Percentiles rank a stretch among this genome's conserved stretches.
These are phyloP conservation scores for Nicator chloris DNA, from an alignment of 2,113 vertebrate species.

Conservation along the genomic window DNA sequence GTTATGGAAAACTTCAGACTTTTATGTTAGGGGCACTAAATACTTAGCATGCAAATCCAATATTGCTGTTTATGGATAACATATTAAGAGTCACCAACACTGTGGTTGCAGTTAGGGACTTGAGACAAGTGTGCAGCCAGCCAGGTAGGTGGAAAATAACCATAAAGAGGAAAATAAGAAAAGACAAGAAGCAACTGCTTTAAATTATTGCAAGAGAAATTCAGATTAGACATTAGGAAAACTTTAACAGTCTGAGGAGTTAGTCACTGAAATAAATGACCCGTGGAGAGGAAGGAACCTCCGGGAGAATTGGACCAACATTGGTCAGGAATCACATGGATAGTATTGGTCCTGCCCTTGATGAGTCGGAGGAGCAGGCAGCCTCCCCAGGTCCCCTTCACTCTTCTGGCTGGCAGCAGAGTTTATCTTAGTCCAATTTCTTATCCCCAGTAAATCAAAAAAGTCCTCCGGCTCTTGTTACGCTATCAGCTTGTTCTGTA, in stretches of 20 bases:
- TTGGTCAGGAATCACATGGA: not conserved
- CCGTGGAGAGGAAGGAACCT: not conserved
- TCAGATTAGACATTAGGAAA: not conserved
- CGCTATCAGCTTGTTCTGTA: not conserved
- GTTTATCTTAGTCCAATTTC: not conserved
- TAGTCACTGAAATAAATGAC: not conserved
- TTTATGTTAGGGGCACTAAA: not conserved
- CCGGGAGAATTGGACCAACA: not conserved
- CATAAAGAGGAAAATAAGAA: not conserved
- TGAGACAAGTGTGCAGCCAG: not conserved
- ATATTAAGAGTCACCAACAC: not conserved
- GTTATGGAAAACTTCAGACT: constrained; percentile 6
- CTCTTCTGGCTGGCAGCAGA: not conserved
- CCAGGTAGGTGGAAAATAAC: not conserved
- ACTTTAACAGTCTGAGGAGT: not conserved
- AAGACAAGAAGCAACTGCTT: not conserved
- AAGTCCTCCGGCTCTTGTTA: not conserved
- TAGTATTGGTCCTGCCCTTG: not conserved
- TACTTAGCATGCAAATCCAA: not conserved
- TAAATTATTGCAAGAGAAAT: not conserved
- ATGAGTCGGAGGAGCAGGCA: not conserved
- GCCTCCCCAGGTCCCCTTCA: not conserved
- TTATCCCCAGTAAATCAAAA: not conserved
- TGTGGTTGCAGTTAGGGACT: not conserved
- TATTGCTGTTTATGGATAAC: not conserved